Base-by-base conservation (phyloP, 2,113 vertebrate genomes). In the Neolamprologus modestus region DNA sequence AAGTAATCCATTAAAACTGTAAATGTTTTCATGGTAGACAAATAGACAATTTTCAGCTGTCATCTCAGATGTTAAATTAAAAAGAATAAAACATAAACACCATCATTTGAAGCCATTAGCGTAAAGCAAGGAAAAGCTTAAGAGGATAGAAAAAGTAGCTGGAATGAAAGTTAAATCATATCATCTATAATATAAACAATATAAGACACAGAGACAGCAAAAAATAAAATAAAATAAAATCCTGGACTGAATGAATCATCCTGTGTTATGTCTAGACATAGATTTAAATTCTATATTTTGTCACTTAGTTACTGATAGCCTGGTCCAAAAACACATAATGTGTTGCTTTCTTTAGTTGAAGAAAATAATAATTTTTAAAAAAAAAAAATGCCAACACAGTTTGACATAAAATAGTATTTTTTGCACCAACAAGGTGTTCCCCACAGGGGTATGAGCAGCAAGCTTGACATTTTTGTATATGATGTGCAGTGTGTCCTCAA, bases 141-240 rank as follows among this genome's bases (percentile, higher is more conserved):
- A 40, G 3, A 71, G 8, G 21, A 26, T 1, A 9, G 5, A 24
- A 24, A 42, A 73, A 4, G 13, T 42, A 73, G 66, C 37, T 73
- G n/a, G n/a, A 40, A 42, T 1, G 8, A 24, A 19, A 47, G 1
- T 47, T 17, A 3, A 76, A 76, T 45, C 4, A 73, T 45, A 47
- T 28, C 0, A 26, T 0, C 0, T 11, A 26, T 10, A 73, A 45
- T 47, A 4, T 4, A 73, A 73, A 26, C 14, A 47, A 11, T 28
- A 47, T 47, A 47, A 28, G 3, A 47, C 40, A 76, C 2, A 4
- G 66, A 47, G 9, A 63, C 17, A 28, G 0, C 37, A 26, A 42
- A 0, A 3, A 7, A 4, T 19, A 19, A 19, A 21, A 21, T 21
- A 21, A 21, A 21, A 21, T 21, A 21, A 21, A 21, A 47, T 73